phyloP scores from a whole-genome alignment of 1,140 invertebrate species.

The Atopsyche davidsoni region DNA sequence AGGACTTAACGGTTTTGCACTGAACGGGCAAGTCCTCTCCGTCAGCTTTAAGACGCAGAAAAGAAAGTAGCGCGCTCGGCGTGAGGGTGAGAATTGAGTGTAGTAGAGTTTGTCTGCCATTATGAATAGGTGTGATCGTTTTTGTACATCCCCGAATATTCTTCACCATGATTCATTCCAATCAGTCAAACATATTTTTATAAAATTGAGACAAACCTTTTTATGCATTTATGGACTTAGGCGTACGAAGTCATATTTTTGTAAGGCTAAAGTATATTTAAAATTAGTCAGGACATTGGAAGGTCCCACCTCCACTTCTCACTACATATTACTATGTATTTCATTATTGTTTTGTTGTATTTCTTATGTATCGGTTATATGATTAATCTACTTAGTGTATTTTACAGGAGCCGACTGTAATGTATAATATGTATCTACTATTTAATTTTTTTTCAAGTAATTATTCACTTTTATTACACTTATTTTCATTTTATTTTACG shows the following conservation, averaged over 20 bases:
- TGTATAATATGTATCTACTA: no score
- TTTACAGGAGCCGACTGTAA: background rate
- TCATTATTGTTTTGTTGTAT: no score
- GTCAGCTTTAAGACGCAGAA: conserved; percentile 97
- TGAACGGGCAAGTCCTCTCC: conserved; percentile 95
- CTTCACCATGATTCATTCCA: conserved; percentile 44
- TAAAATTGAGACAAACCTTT: conserved; percentile 43
- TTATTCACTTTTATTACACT: background rate
- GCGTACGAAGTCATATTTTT: conserved; percentile 18
- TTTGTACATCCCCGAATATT: conserved; percentile 18
- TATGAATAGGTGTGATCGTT: conserved; percentile 17
- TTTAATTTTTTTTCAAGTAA: conserved; percentile 2
- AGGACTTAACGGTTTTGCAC: conserved; percentile 93
- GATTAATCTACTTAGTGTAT: conserved; percentile 17
- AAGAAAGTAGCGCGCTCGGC: conserved; percentile 38
- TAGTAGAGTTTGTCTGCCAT: conserved; percentile 36
- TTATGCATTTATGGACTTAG: background rate
- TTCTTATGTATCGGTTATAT: background rate
- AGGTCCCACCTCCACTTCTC: background rate
- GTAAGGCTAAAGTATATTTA: conserved; percentile 6
- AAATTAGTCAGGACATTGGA: background rate
- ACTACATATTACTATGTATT: conserved; percentile 7
- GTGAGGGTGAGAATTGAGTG: conserved; percentile 36
- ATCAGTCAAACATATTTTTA: conserved; percentile 45
- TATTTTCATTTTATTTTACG: background rate